phyloP scores from a whole-genome alignment of 1,140 invertebrate species.

The Caenorhabditis brenneri region DNA sequence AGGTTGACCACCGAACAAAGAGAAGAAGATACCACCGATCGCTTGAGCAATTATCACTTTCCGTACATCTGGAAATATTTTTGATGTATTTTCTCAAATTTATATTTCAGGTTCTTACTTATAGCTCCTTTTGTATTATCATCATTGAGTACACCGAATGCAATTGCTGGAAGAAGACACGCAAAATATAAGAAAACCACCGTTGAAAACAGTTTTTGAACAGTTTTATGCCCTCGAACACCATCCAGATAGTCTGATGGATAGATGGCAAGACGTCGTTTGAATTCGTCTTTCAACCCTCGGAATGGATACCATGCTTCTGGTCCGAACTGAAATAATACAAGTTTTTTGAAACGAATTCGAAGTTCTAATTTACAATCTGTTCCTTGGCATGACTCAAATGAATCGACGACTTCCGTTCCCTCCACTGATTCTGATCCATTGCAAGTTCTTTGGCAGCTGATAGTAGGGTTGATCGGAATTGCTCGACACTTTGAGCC shows the following conservation, averaged over 20 bases:
- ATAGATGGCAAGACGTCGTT: slow-evolving; percentile 66
- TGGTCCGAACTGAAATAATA: slow-evolving; percentile 66
- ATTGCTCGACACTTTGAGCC: slow-evolving; percentile 72
- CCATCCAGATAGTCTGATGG: slow-evolving; percentile 71
- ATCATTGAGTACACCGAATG: slow-evolving; percentile 77
- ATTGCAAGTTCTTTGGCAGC: slow-evolving; percentile 75
- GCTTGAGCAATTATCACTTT: slow-evolving; percentile 77
- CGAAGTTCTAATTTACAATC: slow-evolving; percentile 67
- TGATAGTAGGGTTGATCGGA: slow-evolving; percentile 73
- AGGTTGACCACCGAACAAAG: slow-evolving; percentile 77
- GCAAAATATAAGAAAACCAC: slow-evolving; percentile 78
- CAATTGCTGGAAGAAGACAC: slow-evolving; percentile 77
- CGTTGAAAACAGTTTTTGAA: slow-evolving; percentile 75
- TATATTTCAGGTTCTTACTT: slow-evolving; percentile 72
- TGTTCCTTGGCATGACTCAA: slow-evolving; percentile 72
- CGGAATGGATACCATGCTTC: slow-evolving; percentile 68
- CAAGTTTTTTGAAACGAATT: neutral
- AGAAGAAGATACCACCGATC: slow-evolving; percentile 77
- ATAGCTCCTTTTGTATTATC: slow-evolving; percentile 77
- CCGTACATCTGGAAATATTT: slow-evolving; percentile 74
- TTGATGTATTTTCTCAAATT: neutral
- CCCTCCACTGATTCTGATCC: slow-evolving; percentile 73
- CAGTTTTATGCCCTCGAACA: slow-evolving; percentile 72
- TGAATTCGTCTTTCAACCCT: slow-evolving; percentile 70
- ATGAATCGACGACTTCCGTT: slow-evolving; percentile 72